Conservation (phyloP, 2,113 vertebrate species). For the Tursiops truncatus region DNA sequence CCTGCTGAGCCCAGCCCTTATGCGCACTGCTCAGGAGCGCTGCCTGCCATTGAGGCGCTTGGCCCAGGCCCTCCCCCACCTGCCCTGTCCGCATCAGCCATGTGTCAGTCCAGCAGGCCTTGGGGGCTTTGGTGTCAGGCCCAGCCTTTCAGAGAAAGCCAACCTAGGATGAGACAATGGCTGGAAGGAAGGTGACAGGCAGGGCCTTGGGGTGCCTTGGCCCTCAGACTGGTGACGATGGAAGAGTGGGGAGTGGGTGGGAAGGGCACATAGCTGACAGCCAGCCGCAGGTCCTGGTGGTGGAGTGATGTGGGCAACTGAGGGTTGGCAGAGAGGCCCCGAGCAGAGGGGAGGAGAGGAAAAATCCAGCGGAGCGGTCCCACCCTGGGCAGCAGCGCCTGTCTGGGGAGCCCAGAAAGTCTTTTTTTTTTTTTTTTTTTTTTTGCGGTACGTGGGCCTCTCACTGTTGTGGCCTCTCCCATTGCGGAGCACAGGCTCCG, state of each 20-base stretch:
- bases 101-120: not conserved
- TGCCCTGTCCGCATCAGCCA: fast-evolving
- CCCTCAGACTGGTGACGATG: slow-evolving; percentile 49
- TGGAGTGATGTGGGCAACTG: not conserved
- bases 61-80: fast-evolving
- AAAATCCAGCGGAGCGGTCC: not conserved
- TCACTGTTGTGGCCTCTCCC: too few species aligned
- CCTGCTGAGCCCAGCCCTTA: not conserved
- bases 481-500: too few species aligned
- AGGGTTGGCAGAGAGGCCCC: not conserved
- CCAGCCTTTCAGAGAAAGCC: not conserved
- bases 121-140: too few species aligned
- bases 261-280: slow-evolving; percentile 51
- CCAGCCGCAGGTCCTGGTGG: slow-evolving; percentile 35
- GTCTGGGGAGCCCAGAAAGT: not conserved
- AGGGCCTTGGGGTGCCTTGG: slow-evolving; percentile 64
- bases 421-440: too few species aligned
- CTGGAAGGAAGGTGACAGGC: slow-evolving; percentile 46
- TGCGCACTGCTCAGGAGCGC: fast-evolving
- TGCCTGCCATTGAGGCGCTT: fast-evolving
- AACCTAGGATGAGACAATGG: slow-evolving; percentile 50
- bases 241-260: slow-evolving; percentile 65
- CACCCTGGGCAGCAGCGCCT: not conserved
- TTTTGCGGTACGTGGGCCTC: too few species aligned
- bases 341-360: slow-evolving; percentile 27